phyloP scores from a whole-genome alignment of 2,113 vertebrate species.

The Albula goreensis region DNA sequence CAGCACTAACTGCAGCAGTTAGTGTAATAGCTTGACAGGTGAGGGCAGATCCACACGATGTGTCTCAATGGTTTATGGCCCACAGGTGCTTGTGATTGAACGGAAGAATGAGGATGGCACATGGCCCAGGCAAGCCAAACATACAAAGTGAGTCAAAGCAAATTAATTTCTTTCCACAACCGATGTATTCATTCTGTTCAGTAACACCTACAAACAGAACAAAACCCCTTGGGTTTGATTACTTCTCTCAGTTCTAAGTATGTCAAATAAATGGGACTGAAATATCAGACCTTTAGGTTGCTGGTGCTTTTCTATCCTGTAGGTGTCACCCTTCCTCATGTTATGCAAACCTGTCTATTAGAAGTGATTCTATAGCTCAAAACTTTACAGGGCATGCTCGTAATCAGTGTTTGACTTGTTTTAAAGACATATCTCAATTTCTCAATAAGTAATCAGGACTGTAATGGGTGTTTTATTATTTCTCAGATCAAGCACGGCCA shows the following conservation, averaged over 20 bases:
- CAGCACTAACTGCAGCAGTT: background rate
- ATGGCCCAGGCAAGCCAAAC: slow-evolving; percentile 85
- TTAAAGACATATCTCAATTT: background rate
- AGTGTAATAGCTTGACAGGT: background rate
- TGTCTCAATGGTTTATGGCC: slow-evolving; percentile 39
- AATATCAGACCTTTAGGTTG: background rate
- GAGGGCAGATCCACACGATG: background rate
- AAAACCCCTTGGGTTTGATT: background rate
- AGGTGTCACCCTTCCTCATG: background rate
- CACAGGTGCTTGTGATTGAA: slow-evolving; percentile 92
- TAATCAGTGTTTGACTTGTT: background rate
- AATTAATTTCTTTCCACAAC: background rate
- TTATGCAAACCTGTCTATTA: background rate
- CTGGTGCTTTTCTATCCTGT: background rate
- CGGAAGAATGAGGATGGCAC: slow-evolving; percentile 92
- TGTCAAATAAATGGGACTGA: background rate
- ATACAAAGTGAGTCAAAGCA: slow-evolving; percentile 77
- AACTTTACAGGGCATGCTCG: background rate
- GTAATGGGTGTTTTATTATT: background rate
- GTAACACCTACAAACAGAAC: too few relatives aligned
- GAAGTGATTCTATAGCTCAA: too few relatives aligned
- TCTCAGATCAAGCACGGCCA: slow-evolving; percentile 85
- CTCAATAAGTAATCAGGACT: background rate
- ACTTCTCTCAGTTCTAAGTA: background rate
- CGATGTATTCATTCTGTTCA: background rate